A percentile compares a stretch with the other conserved stretches of the same genome.
Evolutionary conservation across 2,113 vertebrate genomes (phyloP).

Genomic region (Poecilia latipinna): DNA sequence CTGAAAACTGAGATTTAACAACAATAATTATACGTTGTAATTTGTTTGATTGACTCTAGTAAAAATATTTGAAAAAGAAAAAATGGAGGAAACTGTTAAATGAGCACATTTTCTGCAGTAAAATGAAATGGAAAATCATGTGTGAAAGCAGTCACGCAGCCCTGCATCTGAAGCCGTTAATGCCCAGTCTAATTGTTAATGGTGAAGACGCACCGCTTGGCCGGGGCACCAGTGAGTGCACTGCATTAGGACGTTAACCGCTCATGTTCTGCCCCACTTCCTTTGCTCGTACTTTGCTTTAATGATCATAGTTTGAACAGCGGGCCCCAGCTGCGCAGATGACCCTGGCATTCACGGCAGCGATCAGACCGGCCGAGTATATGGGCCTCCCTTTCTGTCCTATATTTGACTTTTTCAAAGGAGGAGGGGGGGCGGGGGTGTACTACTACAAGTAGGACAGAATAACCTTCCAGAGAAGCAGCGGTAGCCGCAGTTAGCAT

Average conservation of each 20-base stretch:
- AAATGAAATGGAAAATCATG: constrained; percentile 13
- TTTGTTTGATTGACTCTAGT: too few species aligned
- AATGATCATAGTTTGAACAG: constrained; percentile 37
- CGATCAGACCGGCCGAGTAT: constrained; percentile 62
- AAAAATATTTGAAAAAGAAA: too few species aligned
- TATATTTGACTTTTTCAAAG: constrained; percentile 74
- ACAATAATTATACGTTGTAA: too few species aligned
- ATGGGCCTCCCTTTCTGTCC: constrained; percentile 71
- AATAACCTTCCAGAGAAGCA: constrained; percentile 70
- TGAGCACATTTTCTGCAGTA: background rate
- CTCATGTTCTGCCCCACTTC: constrained; percentile 46
- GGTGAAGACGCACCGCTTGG: background rate
- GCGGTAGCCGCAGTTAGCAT: constrained; percentile 55
- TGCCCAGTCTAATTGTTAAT: constrained; percentile 9
- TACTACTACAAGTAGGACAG: constrained; percentile 74
- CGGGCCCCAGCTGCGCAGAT: constrained; percentile 22
- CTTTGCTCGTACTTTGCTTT: constrained; percentile 32
- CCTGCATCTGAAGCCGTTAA: background rate
- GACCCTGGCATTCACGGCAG: constrained; percentile 57
- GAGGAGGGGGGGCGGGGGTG: constrained; percentile 19
- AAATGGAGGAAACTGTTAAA: constrained; percentile 3
- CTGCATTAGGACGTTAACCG: constrained; percentile 23
- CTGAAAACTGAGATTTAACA: too few species aligned
- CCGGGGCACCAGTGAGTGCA: background rate
- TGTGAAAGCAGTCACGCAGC: constrained; percentile 17